Base-by-base conservation (phyloP, 2,888 invertebrate genomes). In the Crepidodera aurea region DNA sequence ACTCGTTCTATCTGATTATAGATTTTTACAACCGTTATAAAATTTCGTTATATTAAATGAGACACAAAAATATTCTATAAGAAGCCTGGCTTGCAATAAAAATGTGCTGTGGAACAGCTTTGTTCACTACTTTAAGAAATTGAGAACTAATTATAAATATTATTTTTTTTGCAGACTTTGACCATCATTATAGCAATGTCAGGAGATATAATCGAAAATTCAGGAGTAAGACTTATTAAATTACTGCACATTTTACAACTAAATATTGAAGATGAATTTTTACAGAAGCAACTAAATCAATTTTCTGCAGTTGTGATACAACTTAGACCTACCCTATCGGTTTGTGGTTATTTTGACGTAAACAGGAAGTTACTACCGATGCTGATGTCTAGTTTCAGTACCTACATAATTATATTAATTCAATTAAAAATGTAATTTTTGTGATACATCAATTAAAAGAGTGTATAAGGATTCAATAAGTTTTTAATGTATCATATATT, bases 311-410 rank as follows among this genome's bases (percentile, higher is more conserved):
- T 51, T 4, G 34, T 37, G 1, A 19, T 22, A 22, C 37, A 22
- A 1, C 22, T 51, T 13, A 16, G 37, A 37, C 51, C 51, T 0
- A 16, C 51, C 7, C 3, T 51, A 19, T 19, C 51, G 2, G 51
- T 37, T 6, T 29, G 19, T n/a, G 51, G 37, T 12, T 51, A 22
- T 29, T 18, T 51, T 8, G 37, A 22, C 4, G 0, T 51, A 12
- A 51, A 51, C 22, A 51, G 51, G 37, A 51, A 29, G 18, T 22
- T 51, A 0, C n/a, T 51, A 13, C 51, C 51, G 1, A 19, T 51
- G 6, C 19, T 51, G 19, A 18, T 51, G 15, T 12, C 37, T 15
- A 37, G 34, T 37, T 13, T 51, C 8, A 51, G 18, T 12, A 13
- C 37, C 4, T 51, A 51, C 16, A 13, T 51, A 1, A 37, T 51